These are phyloP conservation scores for Platysternon megacephalum DNA, from an alignment of 2,113 vertebrate species.

Conservation along the genomic window DNA sequence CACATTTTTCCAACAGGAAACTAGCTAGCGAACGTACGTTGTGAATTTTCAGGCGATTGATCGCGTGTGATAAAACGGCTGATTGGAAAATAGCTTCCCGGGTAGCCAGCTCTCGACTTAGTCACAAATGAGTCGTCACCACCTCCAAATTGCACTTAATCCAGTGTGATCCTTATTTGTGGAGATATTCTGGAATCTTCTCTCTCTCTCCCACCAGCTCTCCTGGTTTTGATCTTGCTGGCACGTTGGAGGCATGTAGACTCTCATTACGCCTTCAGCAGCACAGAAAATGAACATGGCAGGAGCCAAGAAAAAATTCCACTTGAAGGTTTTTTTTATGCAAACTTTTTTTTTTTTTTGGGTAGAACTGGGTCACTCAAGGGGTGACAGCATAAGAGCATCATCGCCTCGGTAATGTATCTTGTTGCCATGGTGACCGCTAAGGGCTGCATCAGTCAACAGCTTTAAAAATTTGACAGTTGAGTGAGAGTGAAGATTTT, in stretches of 20 bases:
- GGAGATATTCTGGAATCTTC: not conserved
- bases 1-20: not conserved
- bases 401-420: slow-evolving; percentile 48
- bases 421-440: slow-evolving; percentile 78
- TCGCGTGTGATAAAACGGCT: not conserved
- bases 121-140: not conserved
- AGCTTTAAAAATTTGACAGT: slow-evolving; percentile 66
- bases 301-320: not conserved
- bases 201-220: fast-evolving
- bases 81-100: not conserved
- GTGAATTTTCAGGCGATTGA: not conserved
- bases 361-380: slow-evolving; percentile 62
- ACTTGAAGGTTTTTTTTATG: not conserved
- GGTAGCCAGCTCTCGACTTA: not conserved
- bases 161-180: not conserved
- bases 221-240: not conserved
- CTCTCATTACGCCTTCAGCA: not conserved
- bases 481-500: slow-evolving; percentile 64
- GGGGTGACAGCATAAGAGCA: slow-evolving; percentile 64
- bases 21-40: not conserved
- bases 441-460: slow-evolving; percentile 55
- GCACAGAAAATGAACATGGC: not conserved
- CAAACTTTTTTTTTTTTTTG: slow-evolving; percentile 13
- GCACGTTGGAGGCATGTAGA: not conserved
- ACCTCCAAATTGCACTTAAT: not conserved